These are phyloP conservation scores for Sebastes baramenuke DNA, from an alignment of 2,797 vertebrate species.

Conservation along the genomic window DNA sequence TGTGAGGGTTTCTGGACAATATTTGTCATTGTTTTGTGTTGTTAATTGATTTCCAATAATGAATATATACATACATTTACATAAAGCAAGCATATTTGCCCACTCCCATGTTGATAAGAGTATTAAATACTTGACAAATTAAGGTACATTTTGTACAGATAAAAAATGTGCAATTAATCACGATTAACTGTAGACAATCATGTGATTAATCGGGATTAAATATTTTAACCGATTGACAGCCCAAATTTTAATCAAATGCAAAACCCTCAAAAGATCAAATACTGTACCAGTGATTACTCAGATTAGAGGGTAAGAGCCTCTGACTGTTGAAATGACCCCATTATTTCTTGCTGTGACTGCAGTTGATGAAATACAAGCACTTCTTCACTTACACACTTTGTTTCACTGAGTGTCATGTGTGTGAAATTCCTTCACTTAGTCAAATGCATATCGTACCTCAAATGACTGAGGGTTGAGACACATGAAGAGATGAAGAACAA, in stretches of 20 bases:
- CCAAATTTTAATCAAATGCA: not conserved
- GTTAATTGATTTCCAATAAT: too few relatives aligned
- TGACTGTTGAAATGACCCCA: not conserved
- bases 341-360: not conserved
- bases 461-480: not conserved
- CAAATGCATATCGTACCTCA: not conserved
- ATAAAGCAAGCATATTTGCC: too few relatives aligned
- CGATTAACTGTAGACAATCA: too few relatives aligned
- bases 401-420: not conserved
- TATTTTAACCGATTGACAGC: too few relatives aligned
- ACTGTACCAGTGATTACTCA: not conserved
- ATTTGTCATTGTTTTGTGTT: too few relatives aligned
- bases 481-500: not conserved
- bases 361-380: not conserved
- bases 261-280: not conserved
- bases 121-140: too few relatives aligned
- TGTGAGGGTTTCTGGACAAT: too few relatives aligned
- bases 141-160: too few relatives aligned
- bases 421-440: not conserved
- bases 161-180: too few relatives aligned
- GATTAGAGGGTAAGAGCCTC: not conserved
- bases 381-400: not conserved
- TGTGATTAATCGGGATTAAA: not conserved
- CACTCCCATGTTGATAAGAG: too few relatives aligned
- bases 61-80: too few relatives aligned